A percentile compares a stretch with the other conserved stretches of the same genome.
Evolutionary conservation across 2,113 vertebrate species (phyloP).

Genomic region (Sinocyclocheilus anshuiensis): DNA sequence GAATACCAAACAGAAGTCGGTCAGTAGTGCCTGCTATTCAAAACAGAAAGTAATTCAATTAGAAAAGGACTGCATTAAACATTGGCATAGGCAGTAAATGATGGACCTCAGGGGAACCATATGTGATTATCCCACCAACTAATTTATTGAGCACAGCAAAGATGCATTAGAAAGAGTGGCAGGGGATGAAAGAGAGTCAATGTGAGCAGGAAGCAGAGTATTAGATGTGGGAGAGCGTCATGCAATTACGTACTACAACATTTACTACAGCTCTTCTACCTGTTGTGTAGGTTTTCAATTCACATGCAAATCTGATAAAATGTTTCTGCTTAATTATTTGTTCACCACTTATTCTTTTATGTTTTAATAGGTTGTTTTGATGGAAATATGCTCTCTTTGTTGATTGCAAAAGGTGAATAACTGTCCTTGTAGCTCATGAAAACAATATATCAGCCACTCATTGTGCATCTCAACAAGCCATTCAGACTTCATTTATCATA

Average conservation of each 20-base stretch:
- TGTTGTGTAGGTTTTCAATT: not conserved
- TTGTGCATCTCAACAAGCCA: not conserved
- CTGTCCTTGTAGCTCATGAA: not conserved
- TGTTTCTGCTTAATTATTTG: not conserved
- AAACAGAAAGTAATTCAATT: slow-evolving; percentile 41
- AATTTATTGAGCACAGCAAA: slow-evolving; percentile 22
- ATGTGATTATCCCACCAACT: slow-evolving; percentile 13
- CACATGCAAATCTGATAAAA: not conserved
- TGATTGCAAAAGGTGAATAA: not conserved
- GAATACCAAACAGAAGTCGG: slow-evolving; percentile 6
- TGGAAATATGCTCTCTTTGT: not conserved
- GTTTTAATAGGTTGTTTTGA: not conserved
- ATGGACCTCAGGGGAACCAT: slow-evolving; percentile 37
- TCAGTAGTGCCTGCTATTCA: slow-evolving; percentile 23
- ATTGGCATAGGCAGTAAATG: slow-evolving; percentile 37
- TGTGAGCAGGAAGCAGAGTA: not conserved
- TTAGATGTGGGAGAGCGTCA: not conserved
- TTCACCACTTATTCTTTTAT: not conserved
- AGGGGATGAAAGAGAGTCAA: not conserved
- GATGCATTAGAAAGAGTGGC: slow-evolving; percentile 21
- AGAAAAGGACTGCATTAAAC: slow-evolving; percentile 39
- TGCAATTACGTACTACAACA: not conserved
- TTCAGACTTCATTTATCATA: not conserved
- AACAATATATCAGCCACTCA: not conserved
- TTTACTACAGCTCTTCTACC: not conserved